Evolutionary conservation across 2,113 vertebrate genomes (phyloP).

Genomic region (Upupa epops): DNA sequence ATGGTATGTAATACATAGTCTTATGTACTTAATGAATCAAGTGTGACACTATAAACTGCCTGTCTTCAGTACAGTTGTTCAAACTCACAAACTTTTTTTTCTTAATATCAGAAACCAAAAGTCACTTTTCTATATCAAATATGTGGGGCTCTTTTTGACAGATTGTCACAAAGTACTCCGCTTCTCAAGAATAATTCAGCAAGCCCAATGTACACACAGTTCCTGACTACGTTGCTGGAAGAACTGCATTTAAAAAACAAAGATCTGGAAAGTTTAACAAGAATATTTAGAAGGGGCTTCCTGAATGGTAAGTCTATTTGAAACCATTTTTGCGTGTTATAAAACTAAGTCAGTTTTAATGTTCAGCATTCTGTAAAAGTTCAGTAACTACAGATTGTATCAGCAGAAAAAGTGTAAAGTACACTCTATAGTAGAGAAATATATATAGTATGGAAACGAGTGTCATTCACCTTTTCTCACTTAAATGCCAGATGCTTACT

Average conservation of each 20-base stretch:
- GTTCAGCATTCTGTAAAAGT: not conserved
- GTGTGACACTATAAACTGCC: not conserved
- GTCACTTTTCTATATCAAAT: not conserved
- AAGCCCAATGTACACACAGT: slow-evolving; percentile 69
- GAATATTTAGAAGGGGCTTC: slow-evolving; percentile 66
- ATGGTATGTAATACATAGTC: not conserved
- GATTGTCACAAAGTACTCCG: slow-evolving; percentile 66
- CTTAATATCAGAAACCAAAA: not conserved
- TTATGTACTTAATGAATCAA: not conserved
- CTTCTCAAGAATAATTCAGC: slow-evolving; percentile 57
- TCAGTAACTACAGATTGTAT: not conserved
- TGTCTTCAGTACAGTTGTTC: not conserved
- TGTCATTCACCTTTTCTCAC: slow-evolving; percentile 21
- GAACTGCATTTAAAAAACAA: slow-evolving; percentile 76
- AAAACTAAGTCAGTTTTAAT: not conserved
- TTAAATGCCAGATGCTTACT: slow-evolving; percentile 39
- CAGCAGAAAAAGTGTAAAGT: slow-evolving; percentile 10
- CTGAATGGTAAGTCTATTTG: slow-evolving; percentile 60
- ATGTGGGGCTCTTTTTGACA: not conserved
- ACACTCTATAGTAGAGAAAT: slow-evolving; percentile 21
- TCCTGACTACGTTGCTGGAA: slow-evolving; percentile 74
- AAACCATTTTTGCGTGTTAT: not conserved
- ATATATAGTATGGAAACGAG: slow-evolving; percentile 19
- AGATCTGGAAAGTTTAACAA: slow-evolving; percentile 78
- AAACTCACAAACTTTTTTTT: not conserved